phyloP scores from a whole-genome alignment of 1,140 invertebrate species.

The Diabrotica undecimpunctata region DNA sequence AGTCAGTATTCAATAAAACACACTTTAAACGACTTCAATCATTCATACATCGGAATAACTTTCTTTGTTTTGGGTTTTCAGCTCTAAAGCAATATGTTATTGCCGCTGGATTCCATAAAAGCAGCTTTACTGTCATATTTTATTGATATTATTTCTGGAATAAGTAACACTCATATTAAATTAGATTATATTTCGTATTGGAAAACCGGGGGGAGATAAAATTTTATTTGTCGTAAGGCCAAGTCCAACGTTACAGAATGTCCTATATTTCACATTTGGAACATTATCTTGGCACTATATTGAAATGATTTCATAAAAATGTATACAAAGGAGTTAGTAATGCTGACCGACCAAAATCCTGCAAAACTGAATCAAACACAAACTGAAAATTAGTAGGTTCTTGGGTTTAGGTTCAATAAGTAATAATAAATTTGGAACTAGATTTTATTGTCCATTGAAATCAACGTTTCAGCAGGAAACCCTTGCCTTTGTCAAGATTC shows the following conservation, averaged over 20 bases:
- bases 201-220: neutral
- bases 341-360: too few species aligned
- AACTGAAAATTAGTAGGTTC: too few species aligned
- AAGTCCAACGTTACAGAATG: neutral
- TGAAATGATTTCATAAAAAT: too few species aligned
- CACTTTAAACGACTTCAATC: slow-evolving; percentile 11
- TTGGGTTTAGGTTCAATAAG: too few species aligned
- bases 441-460: too few species aligned
- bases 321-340: too few species aligned
- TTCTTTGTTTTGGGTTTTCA: slow-evolving; percentile 12
- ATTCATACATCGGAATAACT: slow-evolving; percentile 12
- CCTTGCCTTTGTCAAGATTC: too few species aligned
- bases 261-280: neutral
- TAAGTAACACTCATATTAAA: slow-evolving; percentile 36
- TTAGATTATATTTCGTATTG: slow-evolving; percentile 28
- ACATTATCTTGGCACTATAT: neutral
- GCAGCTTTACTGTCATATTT: slow-evolving; percentile 35
- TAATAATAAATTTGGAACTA: too few species aligned
- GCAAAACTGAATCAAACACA: too few species aligned
- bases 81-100: slow-evolving; percentile 33
- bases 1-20: slow-evolving; percentile 9
- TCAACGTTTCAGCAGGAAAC: too few species aligned
- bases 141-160: slow-evolving; percentile 37
- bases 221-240: neutral
- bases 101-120: slow-evolving; percentile 31